These are phyloP conservation scores for Arge pagana DNA, from an alignment of 2,888 invertebrate species.

Conservation along the genomic window DNA sequence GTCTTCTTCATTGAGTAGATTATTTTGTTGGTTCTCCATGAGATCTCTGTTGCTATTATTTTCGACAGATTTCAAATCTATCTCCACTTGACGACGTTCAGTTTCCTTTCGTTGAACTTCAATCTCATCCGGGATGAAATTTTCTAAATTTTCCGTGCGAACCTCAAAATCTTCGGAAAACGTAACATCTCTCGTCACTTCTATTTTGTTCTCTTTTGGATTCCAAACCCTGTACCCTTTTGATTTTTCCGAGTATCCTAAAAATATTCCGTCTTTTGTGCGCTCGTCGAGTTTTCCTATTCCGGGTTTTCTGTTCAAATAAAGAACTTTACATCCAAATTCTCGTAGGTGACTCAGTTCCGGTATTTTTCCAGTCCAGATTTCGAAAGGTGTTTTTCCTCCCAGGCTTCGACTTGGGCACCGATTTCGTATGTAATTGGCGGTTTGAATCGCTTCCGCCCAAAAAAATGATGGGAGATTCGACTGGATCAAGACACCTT, in stretches of 20 bases:
- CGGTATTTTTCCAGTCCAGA: slow-evolving; percentile 16
- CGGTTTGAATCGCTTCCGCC: slow-evolving; percentile 37
- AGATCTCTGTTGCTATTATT: slow-evolving; percentile 1
- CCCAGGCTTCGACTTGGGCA: slow-evolving; percentile 26
- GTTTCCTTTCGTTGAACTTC: background rate
- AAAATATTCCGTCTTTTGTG: slow-evolving; percentile 24
- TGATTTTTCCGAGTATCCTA: slow-evolving; percentile 27
- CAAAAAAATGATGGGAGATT: slow-evolving; percentile 34
- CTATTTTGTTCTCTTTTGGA: slow-evolving; percentile 15
- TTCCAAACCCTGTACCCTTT: slow-evolving; percentile 20
- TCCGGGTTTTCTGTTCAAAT: slow-evolving; percentile 21
- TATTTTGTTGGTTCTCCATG: background rate
- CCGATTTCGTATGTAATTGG: slow-evolving; percentile 31
- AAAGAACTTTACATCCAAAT: slow-evolving; percentile 27
- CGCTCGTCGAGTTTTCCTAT: slow-evolving; percentile 29
- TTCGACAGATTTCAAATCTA: background rate
- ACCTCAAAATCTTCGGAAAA: slow-evolving; percentile 13
- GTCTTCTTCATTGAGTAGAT: background rate
- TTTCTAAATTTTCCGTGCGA: slow-evolving; percentile 2
- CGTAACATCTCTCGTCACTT: slow-evolving; percentile 26
- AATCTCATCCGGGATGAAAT: slow-evolving; percentile 4
- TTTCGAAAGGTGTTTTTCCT: slow-evolving; percentile 24
- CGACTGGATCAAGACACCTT: slow-evolving; percentile 34
- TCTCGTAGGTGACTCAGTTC: slow-evolving; percentile 23
- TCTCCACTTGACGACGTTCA: background rate